Percentiles rank a stretch among this genome's conserved stretches.
These are phyloP conservation scores for Actinia equina DNA, from an alignment of 64 coral and sea anemone genomes.

Conservation along the genomic window DNA sequence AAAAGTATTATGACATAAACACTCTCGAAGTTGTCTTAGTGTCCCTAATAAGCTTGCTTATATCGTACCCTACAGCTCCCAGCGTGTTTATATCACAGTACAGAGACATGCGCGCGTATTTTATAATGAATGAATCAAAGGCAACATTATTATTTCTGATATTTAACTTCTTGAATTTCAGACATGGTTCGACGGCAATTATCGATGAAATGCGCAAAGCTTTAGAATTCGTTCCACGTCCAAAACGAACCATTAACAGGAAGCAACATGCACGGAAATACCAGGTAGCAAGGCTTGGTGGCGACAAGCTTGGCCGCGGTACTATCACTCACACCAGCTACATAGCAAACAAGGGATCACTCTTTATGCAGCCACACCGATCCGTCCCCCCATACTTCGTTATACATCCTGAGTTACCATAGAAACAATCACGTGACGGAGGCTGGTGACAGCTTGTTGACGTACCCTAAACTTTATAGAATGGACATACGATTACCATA, in stretches of 20 bases:
- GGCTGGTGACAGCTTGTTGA: not conserved
- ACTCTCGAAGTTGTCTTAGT: too few relatives aligned
- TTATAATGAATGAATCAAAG: too few relatives aligned
- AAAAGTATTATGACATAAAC: too few relatives aligned
- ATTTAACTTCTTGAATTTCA: not conserved
- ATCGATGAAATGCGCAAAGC: conserved; percentile 24
- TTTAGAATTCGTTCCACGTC: conserved; percentile 15
- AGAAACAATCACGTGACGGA: not conserved
- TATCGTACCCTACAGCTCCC: too few relatives aligned
- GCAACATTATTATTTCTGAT: not conserved
- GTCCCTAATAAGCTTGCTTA: too few relatives aligned
- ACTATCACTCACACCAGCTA: not conserved
- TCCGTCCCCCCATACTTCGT: conserved; percentile 34
- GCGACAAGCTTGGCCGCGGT: not conserved
- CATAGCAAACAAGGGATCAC: conserved; percentile 14
- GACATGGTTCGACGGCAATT: conserved; percentile 16
- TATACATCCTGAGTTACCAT: conserved; percentile 56
- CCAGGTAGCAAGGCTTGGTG: conserved; percentile 10
- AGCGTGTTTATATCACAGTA: too few relatives aligned
- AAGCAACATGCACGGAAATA: not conserved
- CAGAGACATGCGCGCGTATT: too few relatives aligned
- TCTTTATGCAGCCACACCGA: conserved; percentile 64
- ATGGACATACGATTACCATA: not conserved
- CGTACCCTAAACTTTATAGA: not conserved
- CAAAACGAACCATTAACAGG: not conserved